Evolutionary conservation across 2,888 invertebrate genomes (phyloP), one percentile per base, ranked within the genome.

Genomic region (Pyrocoelia pectoralis): DNA sequence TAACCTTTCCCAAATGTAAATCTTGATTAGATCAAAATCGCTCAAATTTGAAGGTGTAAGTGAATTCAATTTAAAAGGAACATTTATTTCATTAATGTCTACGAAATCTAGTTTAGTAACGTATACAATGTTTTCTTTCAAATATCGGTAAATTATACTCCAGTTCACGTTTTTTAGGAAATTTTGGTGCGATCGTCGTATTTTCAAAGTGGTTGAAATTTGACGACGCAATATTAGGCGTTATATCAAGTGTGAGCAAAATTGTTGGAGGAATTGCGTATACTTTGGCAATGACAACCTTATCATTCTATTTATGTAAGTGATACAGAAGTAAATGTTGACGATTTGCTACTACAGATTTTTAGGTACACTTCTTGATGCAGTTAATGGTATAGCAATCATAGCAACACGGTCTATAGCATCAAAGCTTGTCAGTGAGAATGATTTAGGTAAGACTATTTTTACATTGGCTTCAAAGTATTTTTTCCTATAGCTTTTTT

Each of bases 391-490:
- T n/a, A 83, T 84, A 1, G 84, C 85, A 0, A 76, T 86, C 18
- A 85, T 85, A 19, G 85, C 85, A 1, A 80, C 86, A 55, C 79
- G 86, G 56, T 85, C 86, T 0, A 83, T 86, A 56, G 84, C 84
- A 1, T 83, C 85, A 0, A 87, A 87, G 71, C 80, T 83, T 61
- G 86, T 86, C 3, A 80, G 84, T 12, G 73, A 80, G 2, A 83
- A 85, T 66, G 86, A 87, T 82, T 79, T 86, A 67, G 86, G 86
- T 83, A 75, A 80, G 83, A n/a, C n/a, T n/a, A n/a, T n/a, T n/a
- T n/a, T n/a, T 5, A n/a, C n/a, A n/a, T n/a, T n/a, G n/a, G n/a
- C n/a, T n/a, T n/a, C n/a, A n/a, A n/a, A n/a, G n/a, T n/a, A n/a
- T n/a, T n/a, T n/a, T n/a, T n/a, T n/a, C n/a, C n/a, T n/a, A n/a